Conservation (phyloP, 2,113 vertebrate genomes). For the Rhombomys opimus region DNA sequence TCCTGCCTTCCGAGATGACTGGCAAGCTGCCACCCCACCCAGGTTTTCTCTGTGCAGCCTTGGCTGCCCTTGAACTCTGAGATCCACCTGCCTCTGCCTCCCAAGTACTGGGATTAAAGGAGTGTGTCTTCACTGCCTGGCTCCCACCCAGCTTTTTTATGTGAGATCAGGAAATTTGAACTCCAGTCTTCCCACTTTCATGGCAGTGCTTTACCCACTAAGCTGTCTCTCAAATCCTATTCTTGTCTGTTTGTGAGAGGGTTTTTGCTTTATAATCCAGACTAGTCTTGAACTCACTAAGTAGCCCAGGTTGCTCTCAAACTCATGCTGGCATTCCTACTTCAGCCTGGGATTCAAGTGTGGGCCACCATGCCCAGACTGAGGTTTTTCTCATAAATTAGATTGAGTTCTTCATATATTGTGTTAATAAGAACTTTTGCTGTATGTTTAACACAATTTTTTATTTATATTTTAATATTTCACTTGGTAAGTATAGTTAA, state of each 20-base stretch:
- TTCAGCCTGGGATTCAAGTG: neutral
- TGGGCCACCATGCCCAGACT: neutral
- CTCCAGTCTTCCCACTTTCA: neutral
- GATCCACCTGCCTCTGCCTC: no score
- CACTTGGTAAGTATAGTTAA: neutral
- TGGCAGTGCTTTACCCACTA: neutral
- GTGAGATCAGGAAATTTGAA: neutral
- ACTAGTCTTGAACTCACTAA: neutral
- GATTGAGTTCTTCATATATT: conserved; percentile 29
- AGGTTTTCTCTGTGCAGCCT: no score
- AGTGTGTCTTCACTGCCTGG: no score
- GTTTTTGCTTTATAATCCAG: neutral
- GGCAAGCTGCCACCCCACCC: neutral
- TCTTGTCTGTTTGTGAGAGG: neutral
- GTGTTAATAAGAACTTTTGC: conserved; percentile 8
- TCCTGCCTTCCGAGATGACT: no score
- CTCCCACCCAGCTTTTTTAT: neutral
- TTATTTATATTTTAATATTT: neutral
- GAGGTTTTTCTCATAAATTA: neutral
- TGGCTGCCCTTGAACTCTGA: no score
- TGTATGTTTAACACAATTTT: neutral
- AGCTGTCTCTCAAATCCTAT: neutral
- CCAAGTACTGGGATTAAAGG: no score
- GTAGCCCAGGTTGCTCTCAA: neutral
- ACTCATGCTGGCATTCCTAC: neutral